phyloP scores from a whole-genome alignment of 2,888 invertebrate genomes.

The Melangyna quadrimaculata region DNA sequence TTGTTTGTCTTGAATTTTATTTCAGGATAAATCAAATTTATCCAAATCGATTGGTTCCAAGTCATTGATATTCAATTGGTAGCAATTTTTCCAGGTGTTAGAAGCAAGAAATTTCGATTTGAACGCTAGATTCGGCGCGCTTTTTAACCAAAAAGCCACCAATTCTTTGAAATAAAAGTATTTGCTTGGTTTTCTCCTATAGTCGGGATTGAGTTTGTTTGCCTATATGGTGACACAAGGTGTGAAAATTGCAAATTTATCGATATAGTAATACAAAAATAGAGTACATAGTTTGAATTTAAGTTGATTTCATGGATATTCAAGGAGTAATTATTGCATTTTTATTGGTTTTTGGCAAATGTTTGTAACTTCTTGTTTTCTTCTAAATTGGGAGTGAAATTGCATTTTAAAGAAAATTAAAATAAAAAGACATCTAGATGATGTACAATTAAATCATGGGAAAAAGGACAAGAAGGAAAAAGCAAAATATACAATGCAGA shows the following conservation, averaged over 20 bases:
- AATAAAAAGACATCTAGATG: too few relatives aligned
- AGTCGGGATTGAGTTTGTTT: not conserved
- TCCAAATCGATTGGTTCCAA: conserved; percentile 71
- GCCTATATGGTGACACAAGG: not conserved
- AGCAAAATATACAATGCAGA: too few relatives aligned
- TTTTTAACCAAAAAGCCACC: conserved; percentile 22
- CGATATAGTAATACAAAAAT: not conserved
- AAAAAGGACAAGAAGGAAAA: too few relatives aligned
- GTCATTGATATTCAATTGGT: conserved; percentile 67
- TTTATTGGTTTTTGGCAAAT: not conserved
- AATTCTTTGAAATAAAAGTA: conserved; percentile 25
- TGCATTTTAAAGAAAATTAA: not conserved
- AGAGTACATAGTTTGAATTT: not conserved
- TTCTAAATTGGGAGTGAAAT: not conserved
- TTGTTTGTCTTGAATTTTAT: conserved; percentile 5
- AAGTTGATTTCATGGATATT: conserved; percentile 1
- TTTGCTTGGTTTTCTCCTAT: conserved; percentile 11
- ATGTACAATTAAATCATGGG: too few relatives aligned
- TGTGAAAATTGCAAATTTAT: conserved; percentile 21
- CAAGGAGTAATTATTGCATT: not conserved
- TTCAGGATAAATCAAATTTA: conserved; percentile 38
- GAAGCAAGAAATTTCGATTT: conserved; percentile 72
- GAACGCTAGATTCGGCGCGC: conserved; percentile 63
- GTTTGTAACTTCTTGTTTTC: not conserved
- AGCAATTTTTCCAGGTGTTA: conserved; percentile 72